A percentile compares a stretch with the other conserved stretches of the same genome.
Evolutionary conservation across 2,888 invertebrate genomes (phyloP).

Genomic region (Drosophila birchii): DNA sequence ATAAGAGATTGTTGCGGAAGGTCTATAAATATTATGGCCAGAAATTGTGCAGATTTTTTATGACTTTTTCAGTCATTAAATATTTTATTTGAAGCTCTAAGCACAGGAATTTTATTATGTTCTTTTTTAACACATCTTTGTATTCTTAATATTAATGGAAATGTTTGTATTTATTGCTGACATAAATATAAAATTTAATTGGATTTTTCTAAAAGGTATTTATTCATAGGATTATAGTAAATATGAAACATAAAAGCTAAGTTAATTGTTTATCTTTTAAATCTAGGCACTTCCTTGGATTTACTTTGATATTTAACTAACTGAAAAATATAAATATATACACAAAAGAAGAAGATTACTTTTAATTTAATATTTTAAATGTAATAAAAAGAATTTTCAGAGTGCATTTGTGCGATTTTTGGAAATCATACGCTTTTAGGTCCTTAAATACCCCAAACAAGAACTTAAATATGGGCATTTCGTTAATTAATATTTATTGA

Average conservation of each 20-base stretch:
- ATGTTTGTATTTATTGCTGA: background rate
- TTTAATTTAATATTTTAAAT: no score
- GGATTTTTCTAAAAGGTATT: background rate
- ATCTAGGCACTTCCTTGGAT: background rate
- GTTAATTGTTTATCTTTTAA: background rate
- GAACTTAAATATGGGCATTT: no score
- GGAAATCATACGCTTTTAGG: no score
- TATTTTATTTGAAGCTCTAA: background rate
- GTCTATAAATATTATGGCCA: background rate
- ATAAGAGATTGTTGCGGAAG: slow-evolving; percentile 9
- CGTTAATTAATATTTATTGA: no score
- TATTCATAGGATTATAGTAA: background rate
- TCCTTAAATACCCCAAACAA: no score
- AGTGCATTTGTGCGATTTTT: no score
- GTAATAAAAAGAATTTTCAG: no score
- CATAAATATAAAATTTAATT: background rate
- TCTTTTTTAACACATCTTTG: background rate
- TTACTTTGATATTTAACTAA: background rate
- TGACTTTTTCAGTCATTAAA: background rate
- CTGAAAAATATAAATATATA: background rate
- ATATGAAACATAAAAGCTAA: background rate
- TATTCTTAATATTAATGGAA: background rate
- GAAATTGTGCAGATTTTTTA: slow-evolving; percentile 1
- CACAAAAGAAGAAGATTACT: background rate
- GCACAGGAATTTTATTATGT: background rate